A percentile compares a stretch with the other conserved stretches of the same genome.
phyloP scores from a whole-genome alignment of 1,140 invertebrate species.

The Eumeta japonica region DNA sequence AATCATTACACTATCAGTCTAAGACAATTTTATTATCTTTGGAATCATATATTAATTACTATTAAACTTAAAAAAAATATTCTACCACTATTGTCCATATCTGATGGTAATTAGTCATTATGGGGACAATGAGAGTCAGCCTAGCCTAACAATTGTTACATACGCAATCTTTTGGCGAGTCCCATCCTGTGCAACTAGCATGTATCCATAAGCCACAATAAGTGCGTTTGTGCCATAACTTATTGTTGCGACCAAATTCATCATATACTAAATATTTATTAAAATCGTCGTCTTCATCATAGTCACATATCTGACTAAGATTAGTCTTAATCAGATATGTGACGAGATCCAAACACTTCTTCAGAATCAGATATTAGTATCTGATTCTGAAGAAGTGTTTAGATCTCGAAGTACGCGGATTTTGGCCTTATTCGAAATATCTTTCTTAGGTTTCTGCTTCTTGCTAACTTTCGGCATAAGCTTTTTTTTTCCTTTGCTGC shows the following conservation, averaged over 20 bases:
- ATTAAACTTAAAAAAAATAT: background rate
- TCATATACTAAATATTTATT: too few species aligned
- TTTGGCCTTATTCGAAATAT: background rate
- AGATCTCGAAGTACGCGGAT: background rate
- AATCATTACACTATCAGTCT: too few species aligned
- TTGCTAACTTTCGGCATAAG: too few species aligned
- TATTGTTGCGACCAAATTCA: slow-evolving; percentile 22
- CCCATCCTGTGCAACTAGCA: slow-evolving; percentile 12
- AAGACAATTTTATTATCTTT: too few species aligned
- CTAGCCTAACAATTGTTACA: background rate
- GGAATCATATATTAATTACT: too few species aligned
- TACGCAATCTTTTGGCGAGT: slow-evolving; percentile 13
- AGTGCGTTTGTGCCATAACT: slow-evolving; percentile 21
- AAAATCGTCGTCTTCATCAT: background rate
- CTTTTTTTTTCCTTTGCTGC: too few species aligned
- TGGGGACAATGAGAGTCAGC: background rate
- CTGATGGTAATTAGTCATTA: background rate
- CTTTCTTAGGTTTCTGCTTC: background rate
- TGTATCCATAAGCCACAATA: slow-evolving; percentile 21
- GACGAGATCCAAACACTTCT: background rate
- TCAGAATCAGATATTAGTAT: too few species aligned
- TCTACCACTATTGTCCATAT: background rate
- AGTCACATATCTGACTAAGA: too few species aligned
- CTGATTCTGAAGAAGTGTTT: background rate
- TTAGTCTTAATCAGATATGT: too few species aligned